These are phyloP conservation scores for Sebastes umbrosus DNA, from an alignment of 2,797 vertebrate species.

Conservation along the genomic window DNA sequence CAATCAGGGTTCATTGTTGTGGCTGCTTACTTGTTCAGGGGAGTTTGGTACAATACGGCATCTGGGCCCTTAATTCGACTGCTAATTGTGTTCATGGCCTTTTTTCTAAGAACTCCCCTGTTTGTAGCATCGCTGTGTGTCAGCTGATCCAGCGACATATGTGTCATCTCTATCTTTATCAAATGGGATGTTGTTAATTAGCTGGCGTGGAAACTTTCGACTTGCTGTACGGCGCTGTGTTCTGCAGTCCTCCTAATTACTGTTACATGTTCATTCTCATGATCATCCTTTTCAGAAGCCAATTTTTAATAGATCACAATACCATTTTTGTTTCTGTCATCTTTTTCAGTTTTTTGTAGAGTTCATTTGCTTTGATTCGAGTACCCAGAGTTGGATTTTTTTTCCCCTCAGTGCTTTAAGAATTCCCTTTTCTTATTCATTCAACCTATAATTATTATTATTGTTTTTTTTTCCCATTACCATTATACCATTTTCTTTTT, in stretches of 20 bases:
- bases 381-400: background rate
- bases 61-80: background rate
- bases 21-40: background rate
- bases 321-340: background rate
- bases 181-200: slow-evolving; percentile 9
- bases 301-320: background rate
- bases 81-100: background rate
- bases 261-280: background rate
- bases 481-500: too few species aligned
- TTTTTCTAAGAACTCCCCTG: background rate
- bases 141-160: slow-evolving; percentile 1
- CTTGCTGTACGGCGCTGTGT: background rate
- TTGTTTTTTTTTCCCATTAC: too few species aligned
- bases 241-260: background rate
- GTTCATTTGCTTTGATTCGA: slow-evolving; percentile 6
- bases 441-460: background rate
- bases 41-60: background rate
- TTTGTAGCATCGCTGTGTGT: background rate
- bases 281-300: background rate
- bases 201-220: background rate
- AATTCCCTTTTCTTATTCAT: background rate
- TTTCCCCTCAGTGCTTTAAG: too few species aligned
- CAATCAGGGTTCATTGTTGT: background rate
- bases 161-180: background rate
- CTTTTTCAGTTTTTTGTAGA: background rate